Evolutionary conservation across 2,113 vertebrate genomes (phyloP).

Genomic region (Pterocles burchelli): DNA sequence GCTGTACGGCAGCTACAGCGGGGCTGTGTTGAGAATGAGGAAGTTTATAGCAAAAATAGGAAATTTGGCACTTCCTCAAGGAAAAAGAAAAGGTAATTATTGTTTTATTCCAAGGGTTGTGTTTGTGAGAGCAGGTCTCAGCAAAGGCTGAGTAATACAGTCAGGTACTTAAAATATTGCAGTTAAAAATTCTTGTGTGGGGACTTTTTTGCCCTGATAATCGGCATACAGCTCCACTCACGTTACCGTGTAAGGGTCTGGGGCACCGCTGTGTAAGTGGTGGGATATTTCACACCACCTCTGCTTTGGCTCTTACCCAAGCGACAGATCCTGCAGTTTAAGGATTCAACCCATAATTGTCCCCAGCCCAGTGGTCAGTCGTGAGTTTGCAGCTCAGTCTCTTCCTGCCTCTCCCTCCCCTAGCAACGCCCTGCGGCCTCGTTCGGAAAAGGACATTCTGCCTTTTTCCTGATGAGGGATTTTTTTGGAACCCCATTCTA

Average conservation of each 20-base stretch:
- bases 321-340: not conserved
- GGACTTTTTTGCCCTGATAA: not conserved
- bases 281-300: not conserved
- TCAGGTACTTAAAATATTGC: not conserved
- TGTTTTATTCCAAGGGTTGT: not conserved
- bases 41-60: constrained; percentile 48
- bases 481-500: not conserved
- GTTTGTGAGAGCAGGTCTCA: not conserved
- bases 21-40: not conserved
- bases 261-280: not conserved
- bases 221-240: not conserved
- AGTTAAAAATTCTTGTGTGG: not conserved
- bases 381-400: not conserved
- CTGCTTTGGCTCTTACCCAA: not conserved
- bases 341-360: not conserved
- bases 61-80: constrained; percentile 47
- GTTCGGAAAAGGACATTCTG: not conserved
- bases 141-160: not conserved
- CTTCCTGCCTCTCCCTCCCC: not conserved
- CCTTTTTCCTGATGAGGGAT: not conserved
- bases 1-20: not conserved
- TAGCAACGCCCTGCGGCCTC: rapidly evolving
- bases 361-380: not conserved
- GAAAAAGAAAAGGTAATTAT: not conserved
- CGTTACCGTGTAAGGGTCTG: not conserved